Conservation (phyloP, 2,888 invertebrate species). For the Phengaris arion region DNA sequence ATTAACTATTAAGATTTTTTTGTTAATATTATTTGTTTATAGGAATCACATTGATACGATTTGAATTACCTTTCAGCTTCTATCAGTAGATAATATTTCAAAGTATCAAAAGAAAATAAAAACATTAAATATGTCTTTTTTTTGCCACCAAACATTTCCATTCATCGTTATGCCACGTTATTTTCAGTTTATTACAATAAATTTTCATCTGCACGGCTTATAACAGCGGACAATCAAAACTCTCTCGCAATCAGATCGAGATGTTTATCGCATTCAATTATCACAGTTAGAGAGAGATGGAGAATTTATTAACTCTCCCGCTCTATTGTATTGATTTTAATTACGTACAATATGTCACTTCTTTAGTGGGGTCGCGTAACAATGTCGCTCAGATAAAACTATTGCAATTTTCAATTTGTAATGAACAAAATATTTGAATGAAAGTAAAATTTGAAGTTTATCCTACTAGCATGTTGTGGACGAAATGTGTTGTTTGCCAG, state of each 20-base stretch:
- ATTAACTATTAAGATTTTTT: too few species aligned
- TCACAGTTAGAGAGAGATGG: not conserved
- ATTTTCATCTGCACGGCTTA: conserved; percentile 13
- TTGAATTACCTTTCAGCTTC: too few species aligned
- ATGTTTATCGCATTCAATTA: conserved; percentile 24
- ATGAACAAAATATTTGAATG: too few species aligned
- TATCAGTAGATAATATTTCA: too few species aligned
- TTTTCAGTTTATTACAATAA: not conserved
- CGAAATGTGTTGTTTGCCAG: too few species aligned
- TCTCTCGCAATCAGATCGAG: conserved; percentile 14
- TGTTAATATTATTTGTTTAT: too few species aligned
- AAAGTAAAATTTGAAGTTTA: too few species aligned
- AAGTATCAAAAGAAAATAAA: too few species aligned
- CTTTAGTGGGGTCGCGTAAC: conserved; percentile 2
- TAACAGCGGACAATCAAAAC: conserved; percentile 9
- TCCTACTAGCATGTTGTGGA: too few species aligned
- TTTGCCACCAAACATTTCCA: not conserved
- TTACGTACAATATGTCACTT: not conserved
- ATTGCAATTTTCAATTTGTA: not conserved
- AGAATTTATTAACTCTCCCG: not conserved
- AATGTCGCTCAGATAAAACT: not conserved
- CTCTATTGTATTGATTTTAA: conserved; percentile 6
- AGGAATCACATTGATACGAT: too few species aligned
- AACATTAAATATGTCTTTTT: too few species aligned
- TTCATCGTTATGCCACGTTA: not conserved